Evolutionary conservation across 2,888 invertebrate genomes (phyloP), one percentile per base, ranked within the genome.

Genomic region (Alsophila aescularia): DNA sequence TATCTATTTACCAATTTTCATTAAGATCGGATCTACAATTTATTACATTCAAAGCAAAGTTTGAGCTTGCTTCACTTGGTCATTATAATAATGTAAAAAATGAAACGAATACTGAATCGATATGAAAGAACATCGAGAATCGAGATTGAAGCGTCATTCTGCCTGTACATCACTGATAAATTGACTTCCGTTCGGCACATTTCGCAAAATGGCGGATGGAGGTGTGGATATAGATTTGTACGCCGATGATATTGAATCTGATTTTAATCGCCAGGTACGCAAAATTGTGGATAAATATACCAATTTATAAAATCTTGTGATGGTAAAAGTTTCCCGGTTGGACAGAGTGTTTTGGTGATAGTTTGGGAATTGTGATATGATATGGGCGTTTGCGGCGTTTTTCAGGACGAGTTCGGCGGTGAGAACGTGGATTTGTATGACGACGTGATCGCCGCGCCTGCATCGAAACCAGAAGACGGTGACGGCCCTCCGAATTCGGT

Each of bases 151-250:
- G n/a, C n/a, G n/a, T n/a, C n/a, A n/a, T 24, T 5, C 24, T 2
- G 24, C 7, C 24, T 5, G 3, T 6, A 24, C 7, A 18, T 24
- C 7, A 5, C n/a, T n/a, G n/a, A n/a, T n/a, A n/a, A n/a, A n/a
- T n/a, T n/a, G n/a, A n/a, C n/a, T n/a, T n/a, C n/a, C n/a, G n/a
- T 3, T 21, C 43, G 24, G 21, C 49, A 57, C 12, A 58, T 58
- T 79, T 81, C 78, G 83, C 82, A 89, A 90, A 94, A 97, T 97
- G 97, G 97, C 97, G 93, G 98, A 98, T 93, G 91, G 97, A 93
- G 96, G 97, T 93, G 96, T 95, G 85, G 98, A 98, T 93, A 97
- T 98, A 92, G 98, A 98, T 95, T 94, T 98, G 79, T 98, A 98
- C 91, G 97, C 97, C 72, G 98, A 98, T 86, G 98, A 98, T 93